phyloP scores from a whole-genome alignment of 1,140 invertebrate genomes.

The Cyphomyrmex costatus region DNA sequence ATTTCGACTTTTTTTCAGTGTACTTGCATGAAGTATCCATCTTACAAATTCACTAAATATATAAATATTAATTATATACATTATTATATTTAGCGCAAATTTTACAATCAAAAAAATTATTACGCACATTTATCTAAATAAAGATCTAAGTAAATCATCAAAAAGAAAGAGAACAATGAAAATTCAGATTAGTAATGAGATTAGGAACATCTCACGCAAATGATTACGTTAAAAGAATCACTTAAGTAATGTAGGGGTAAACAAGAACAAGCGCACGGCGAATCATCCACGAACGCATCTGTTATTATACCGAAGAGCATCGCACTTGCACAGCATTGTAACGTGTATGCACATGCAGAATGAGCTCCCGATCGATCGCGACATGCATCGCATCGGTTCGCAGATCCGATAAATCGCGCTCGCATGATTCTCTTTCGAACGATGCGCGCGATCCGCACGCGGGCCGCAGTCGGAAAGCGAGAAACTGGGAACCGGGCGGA shows the following conservation, averaged over 20 bases:
- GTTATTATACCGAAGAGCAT: background rate
- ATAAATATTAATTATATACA: no score
- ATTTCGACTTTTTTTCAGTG: no score
- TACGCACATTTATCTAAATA: no score
- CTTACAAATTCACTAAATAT: no score
- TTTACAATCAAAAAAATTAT: no score
- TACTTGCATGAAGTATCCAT: no score
- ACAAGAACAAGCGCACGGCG: background rate
- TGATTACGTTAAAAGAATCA: no score
- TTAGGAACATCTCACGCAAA: no score
- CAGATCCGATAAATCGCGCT: conserved; percentile 61
- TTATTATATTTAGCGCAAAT: no score
- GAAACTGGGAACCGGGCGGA: conserved; percentile 43
- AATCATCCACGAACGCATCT: background rate
- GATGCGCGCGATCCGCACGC: conserved; percentile 17
- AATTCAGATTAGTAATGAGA: no score
- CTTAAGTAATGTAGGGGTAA: background rate
- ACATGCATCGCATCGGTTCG: background rate
- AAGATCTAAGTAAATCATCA: no score
- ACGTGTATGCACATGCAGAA: background rate
- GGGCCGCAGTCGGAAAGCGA: conserved; percentile 59
- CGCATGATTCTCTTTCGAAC: background rate
- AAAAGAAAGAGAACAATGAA: no score
- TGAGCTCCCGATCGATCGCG: conserved; percentile 22
- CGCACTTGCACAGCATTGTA: background rate